phyloP scores from a whole-genome alignment of 2,888 invertebrate species.

The Fragum whitleyi region DNA sequence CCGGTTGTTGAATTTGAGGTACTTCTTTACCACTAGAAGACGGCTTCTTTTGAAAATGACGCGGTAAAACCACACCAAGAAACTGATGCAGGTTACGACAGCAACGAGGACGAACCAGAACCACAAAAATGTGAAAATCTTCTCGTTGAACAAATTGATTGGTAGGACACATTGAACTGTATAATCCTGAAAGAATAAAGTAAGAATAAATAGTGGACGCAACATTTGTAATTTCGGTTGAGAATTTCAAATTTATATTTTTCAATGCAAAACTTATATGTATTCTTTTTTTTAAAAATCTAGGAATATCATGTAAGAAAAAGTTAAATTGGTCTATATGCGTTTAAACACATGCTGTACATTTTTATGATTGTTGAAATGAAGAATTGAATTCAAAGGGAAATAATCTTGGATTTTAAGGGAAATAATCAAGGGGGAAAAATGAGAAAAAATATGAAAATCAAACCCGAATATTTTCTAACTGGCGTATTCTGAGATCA shows the following conservation, averaged over 20 bases:
- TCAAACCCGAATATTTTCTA: conserved; percentile 74
- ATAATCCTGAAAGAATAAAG: conserved; percentile 65
- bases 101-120: conserved; percentile 79
- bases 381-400: too few relatives aligned
- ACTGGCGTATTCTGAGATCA: conserved; percentile 80
- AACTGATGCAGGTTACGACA: conserved; percentile 73
- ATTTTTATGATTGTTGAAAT: too few relatives aligned
- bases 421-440: too few relatives aligned
- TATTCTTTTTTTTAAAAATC: too few relatives aligned
- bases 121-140: conserved; percentile 81
- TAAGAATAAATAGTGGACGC: not conserved
- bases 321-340: too few relatives aligned
- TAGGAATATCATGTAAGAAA: too few relatives aligned
- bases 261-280: too few relatives aligned
- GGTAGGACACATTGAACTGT: conserved; percentile 80
- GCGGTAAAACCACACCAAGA: conserved; percentile 80
- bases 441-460: too few relatives aligned
- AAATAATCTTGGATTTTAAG: too few relatives aligned
- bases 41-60: conserved; percentile 75
- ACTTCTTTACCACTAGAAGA: conserved; percentile 78
- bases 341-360: too few relatives aligned
- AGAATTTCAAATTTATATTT: too few relatives aligned
- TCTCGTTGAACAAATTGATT: conserved; percentile 81
- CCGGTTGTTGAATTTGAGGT: conserved; percentile 77
- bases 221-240: too few relatives aligned